These are phyloP conservation scores for Mastacembelus armatus DNA, from an alignment of 2,797 vertebrate genomes.

Conservation along the genomic window DNA sequence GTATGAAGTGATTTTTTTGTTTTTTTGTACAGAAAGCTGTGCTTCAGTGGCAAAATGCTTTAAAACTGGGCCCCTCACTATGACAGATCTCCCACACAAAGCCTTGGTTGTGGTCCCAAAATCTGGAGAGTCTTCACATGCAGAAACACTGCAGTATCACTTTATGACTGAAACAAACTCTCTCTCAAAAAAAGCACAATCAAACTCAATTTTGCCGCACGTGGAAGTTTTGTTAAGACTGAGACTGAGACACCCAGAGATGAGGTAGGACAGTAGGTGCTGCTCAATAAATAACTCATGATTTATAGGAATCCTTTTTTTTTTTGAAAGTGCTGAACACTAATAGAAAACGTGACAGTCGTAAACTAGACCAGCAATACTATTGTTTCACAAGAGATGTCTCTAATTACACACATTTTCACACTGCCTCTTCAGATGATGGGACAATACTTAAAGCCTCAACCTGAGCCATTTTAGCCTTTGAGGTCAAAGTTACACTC, in stretches of 20 bases:
- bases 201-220: not conserved
- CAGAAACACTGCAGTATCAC: not conserved
- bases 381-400: too few species aligned
- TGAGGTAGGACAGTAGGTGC: too few species aligned
- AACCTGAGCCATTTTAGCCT: too few species aligned
- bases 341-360: too few species aligned
- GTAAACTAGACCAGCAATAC: too few species aligned
- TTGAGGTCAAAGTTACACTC: too few species aligned
- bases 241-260: not conserved
- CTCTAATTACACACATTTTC: too few species aligned
- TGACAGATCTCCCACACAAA: not conserved
- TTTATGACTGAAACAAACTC: not conserved
- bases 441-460: too few species aligned
- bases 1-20: not conserved
- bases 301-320: not conserved
- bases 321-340: not conserved
- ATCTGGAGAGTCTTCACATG: not conserved
- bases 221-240: not conserved
- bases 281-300: constrained; percentile 1
- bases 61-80: not conserved
- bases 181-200: not conserved
- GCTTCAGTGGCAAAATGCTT: not conserved
- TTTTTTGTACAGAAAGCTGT: not conserved
- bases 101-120: not conserved
- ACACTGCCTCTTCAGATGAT: too few species aligned